Percentiles rank a stretch among this genome's conserved stretches.
phyloP scores from a whole-genome alignment of 2,113 vertebrate species.

The Nesospiza acunhae region DNA sequence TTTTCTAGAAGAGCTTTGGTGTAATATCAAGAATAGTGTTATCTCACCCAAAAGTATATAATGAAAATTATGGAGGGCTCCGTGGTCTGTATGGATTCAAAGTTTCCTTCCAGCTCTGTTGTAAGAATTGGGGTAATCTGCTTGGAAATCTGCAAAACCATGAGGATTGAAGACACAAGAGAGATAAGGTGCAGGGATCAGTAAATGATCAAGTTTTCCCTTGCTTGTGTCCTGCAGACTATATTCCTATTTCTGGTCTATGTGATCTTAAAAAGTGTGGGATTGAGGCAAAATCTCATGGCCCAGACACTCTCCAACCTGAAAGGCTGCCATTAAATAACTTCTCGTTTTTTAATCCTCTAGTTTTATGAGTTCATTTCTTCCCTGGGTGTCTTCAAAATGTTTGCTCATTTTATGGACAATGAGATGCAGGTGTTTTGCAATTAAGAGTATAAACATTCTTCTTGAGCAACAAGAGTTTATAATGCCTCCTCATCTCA shows the following conservation, averaged over 20 bases:
- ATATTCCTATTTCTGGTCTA: not conserved
- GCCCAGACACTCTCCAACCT: not conserved
- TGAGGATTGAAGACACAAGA: not conserved
- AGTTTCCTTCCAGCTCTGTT: not conserved
- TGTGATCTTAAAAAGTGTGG: not conserved
- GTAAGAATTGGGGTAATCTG: not conserved
- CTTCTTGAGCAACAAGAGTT: not conserved
- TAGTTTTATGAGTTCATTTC: not conserved
- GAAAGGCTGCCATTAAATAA: constrained; percentile 39
- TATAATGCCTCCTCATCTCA: not conserved
- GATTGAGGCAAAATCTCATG: not conserved
- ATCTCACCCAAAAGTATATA: not conserved
- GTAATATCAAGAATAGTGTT: not conserved
- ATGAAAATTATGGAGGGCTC: not conserved
- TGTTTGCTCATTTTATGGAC: not conserved
- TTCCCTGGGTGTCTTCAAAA: not conserved
- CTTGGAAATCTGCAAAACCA: not conserved
- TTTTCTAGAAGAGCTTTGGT: not conserved
- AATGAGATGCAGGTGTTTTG: not conserved
- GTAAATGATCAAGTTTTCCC: not conserved
- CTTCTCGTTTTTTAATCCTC: constrained; percentile 32
- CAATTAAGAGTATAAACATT: not conserved
- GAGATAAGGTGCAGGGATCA: not conserved
- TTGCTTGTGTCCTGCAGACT: not conserved
- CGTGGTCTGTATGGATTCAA: not conserved